Conservation (phyloP, 2,113 vertebrate species). For the Dicrurus megarhynchus region DNA sequence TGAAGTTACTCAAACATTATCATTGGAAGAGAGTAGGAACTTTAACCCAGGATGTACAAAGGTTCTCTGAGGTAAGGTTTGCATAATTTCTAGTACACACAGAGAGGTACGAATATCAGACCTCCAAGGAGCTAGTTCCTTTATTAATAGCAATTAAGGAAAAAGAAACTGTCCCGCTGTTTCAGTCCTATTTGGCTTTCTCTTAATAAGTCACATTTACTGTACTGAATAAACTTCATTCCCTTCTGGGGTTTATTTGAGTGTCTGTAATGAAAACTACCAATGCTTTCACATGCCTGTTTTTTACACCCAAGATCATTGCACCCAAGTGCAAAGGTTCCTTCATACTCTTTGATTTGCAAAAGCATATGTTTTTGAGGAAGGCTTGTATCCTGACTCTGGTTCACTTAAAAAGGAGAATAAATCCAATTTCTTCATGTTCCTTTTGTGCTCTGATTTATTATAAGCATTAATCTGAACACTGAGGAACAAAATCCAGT, state of each 20-base stretch:
- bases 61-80: constrained; percentile 93
- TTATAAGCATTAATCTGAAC: neutral
- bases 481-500: neutral
- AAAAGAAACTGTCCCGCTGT: neutral
- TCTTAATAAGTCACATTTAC: neutral
- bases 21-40: constrained; percentile 96
- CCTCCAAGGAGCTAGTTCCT: neutral
- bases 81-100: neutral
- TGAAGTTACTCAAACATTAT: constrained; percentile 92
- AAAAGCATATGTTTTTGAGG: neutral
- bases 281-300: neutral
- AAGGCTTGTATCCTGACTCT: neutral
- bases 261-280: neutral
- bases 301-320: neutral
- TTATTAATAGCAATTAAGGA: neutral
- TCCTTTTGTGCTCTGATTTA: neutral
- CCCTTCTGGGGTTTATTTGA: neutral
- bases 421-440: neutral
- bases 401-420: neutral
- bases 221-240: neutral
- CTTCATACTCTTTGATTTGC: neutral
- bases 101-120: neutral
- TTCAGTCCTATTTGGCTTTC: neutral
- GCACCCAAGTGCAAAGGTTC: neutral
- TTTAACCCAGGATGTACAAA: constrained; percentile 95